Evolutionary conservation across 2,113 vertebrate species (phyloP).

Genomic region (Prunella himalayana): DNA sequence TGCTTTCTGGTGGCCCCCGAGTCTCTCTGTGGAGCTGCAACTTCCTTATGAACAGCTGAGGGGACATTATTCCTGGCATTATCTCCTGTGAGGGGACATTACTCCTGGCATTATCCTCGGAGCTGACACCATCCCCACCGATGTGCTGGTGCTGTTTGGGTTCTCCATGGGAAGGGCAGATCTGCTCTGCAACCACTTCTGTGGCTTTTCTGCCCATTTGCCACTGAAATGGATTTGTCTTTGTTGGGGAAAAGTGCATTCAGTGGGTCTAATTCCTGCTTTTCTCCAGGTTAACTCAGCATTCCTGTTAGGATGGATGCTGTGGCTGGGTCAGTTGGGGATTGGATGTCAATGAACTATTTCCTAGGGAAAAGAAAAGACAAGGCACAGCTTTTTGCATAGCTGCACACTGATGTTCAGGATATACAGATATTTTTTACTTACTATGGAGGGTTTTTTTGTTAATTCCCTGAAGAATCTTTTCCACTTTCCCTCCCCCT

Average conservation of each 20-base stretch:
- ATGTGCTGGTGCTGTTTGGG: neutral
- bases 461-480: neutral
- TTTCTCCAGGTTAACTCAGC: neutral
- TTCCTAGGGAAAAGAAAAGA: neutral
- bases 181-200: neutral
- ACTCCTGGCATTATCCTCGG: neutral
- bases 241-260: neutral
- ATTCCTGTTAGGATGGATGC: neutral
- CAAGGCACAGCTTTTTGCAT: neutral
- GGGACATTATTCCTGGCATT: slow-evolving; percentile 2
- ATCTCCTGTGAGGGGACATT: slow-evolving; percentile 21
- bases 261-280: neutral
- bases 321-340: neutral
- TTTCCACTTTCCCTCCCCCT: neutral
- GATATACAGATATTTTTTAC: neutral
- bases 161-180: neutral
- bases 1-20: slow-evolving; percentile 30
- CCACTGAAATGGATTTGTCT: neutral
- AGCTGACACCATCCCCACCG: neutral
- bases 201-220: neutral
- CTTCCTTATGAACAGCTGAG: slow-evolving; percentile 7
- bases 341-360: neutral
- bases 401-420: neutral
- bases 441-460: fast-evolving
- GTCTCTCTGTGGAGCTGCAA: slow-evolving; percentile 29